Percentiles rank a stretch among this genome's conserved stretches.
Evolutionary conservation across 2,888 invertebrate genomes (phyloP).

Genomic region (Julus scanicus): DNA sequence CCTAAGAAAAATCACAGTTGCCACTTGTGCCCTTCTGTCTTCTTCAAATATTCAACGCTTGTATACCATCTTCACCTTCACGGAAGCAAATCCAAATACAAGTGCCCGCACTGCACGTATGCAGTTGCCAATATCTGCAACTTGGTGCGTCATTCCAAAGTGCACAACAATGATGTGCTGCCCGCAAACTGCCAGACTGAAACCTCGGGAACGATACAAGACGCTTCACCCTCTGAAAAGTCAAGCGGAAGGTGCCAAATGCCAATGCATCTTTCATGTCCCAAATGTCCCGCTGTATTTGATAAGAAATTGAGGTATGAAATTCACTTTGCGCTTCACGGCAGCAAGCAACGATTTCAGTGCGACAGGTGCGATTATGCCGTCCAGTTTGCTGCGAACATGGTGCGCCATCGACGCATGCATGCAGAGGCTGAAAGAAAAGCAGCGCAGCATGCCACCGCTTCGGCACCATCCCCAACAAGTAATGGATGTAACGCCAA

Average conservation of each 20-base stretch:
- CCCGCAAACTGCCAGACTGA: conserved; percentile 62
- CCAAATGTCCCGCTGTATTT: conserved; percentile 88
- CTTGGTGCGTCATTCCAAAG: conserved; percentile 73
- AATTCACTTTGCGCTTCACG: conserved; percentile 83
- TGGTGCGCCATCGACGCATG: conserved; percentile 83
- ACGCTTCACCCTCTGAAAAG: conserved; percentile 55
- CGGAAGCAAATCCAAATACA: conserved; percentile 74
- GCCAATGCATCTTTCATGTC: conserved; percentile 82
- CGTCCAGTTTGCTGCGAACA: conserved; percentile 86
- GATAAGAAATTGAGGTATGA: conserved; percentile 86
- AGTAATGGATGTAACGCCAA: neutral
- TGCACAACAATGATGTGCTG: conserved; percentile 62
- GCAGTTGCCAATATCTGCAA: conserved; percentile 77
- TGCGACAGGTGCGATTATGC: conserved; percentile 89
- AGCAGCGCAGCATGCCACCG: conserved; percentile 54
- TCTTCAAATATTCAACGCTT: conserved; percentile 77
- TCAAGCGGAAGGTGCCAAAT: neutral
- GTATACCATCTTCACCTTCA: conserved; percentile 78
- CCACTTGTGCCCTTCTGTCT: conserved; percentile 76
- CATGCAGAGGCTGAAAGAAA: conserved; percentile 69
- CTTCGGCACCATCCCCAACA: conserved; percentile 54
- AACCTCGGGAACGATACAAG: conserved; percentile 65
- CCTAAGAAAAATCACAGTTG: conserved; percentile 61
- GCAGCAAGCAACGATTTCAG: conserved; percentile 82
- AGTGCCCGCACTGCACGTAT: conserved; percentile 78